Evolutionary conservation across 2,113 vertebrate species (phyloP).

Genomic region (Microcebus ravelobensis): DNA sequence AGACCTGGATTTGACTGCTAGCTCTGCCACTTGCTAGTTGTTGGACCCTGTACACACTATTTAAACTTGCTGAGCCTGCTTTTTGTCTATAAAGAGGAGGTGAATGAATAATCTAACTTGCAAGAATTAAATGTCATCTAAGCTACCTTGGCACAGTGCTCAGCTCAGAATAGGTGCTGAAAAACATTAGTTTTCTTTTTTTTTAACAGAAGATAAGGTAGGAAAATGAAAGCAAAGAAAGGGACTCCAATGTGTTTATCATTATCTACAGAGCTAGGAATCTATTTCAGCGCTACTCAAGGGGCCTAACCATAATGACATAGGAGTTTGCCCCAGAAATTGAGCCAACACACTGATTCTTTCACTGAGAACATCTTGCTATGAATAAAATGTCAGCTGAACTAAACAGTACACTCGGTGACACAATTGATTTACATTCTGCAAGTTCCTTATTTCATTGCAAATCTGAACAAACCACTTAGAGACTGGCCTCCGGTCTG

Average conservation of each 20-base stretch:
- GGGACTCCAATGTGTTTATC: not conserved
- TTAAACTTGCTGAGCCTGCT: not conserved
- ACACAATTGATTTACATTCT: not conserved
- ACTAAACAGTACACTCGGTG: not conserved
- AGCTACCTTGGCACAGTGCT: not conserved
- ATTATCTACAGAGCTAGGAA: not conserved
- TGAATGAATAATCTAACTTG: not conserved
- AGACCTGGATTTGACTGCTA: not conserved
- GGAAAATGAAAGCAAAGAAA: not conserved
- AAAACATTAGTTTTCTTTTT: not conserved
- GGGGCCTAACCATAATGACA: not conserved
- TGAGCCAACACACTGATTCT: not conserved
- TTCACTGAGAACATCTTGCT: slow-evolving; percentile 28
- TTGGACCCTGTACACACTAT: not conserved
- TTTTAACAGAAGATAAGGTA: not conserved
- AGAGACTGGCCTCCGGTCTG: not conserved
- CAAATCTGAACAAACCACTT: not conserved
- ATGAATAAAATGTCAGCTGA: not conserved
- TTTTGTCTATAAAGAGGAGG: not conserved
- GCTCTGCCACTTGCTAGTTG: not conserved
- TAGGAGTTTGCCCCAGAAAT: not conserved
- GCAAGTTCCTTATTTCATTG: not conserved
- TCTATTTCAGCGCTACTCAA: not conserved
- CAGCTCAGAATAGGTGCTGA: not conserved
- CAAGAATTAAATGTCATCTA: not conserved